These are phyloP conservation scores for Candidula unifasciata DNA, from an alignment of 2,888 invertebrate genomes.

Conservation along the genomic window DNA sequence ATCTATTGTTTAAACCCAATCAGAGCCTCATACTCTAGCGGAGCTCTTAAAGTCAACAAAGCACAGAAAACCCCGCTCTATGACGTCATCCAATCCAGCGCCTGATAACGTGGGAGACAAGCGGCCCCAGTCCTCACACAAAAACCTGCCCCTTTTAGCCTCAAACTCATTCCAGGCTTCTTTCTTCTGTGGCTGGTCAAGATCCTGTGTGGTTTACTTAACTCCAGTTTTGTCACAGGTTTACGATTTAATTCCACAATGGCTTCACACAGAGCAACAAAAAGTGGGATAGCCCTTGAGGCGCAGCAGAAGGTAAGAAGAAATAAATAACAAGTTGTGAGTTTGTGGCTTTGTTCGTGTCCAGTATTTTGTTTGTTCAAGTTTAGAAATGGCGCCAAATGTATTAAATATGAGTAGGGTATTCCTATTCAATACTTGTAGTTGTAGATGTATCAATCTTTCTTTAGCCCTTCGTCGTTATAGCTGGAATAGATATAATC, in stretches of 20 bases:
- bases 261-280: conserved; percentile 49
- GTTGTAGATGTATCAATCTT: too few species aligned
- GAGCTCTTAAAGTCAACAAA: background rate
- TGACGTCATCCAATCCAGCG: conserved; percentile 31
- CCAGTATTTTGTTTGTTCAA: too few species aligned
- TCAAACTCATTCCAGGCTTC: too few species aligned
- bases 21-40: background rate
- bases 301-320: conserved; percentile 52
- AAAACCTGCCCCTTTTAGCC: background rate
- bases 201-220: background rate
- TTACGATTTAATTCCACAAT: background rate
- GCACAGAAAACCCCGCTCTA: background rate
- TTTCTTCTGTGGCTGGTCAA: background rate
- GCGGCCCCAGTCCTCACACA: background rate
- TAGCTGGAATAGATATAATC: too few species aligned
- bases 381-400: too few species aligned
- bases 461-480: too few species aligned
- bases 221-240: background rate
- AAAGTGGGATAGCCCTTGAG: conserved; percentile 53
- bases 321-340: background rate
- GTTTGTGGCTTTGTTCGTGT: background rate
- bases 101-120: background rate
- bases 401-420: too few species aligned
- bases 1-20: background rate
- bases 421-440: too few species aligned